Conservation (phyloP, 2,888 invertebrate species). For the Megastigmus dorsalis region DNA sequence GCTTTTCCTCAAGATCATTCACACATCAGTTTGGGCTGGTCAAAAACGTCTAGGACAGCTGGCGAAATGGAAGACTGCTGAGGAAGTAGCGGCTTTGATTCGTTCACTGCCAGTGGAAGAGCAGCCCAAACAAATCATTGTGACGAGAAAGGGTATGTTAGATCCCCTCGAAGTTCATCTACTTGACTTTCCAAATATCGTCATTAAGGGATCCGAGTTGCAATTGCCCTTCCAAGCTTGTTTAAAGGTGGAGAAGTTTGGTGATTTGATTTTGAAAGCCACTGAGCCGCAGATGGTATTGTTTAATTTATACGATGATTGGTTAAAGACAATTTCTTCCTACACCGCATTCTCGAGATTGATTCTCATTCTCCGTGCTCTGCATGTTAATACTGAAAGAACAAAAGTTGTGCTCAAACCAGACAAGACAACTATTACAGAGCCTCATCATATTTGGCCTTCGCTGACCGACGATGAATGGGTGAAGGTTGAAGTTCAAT, state of each 20-base stretch:
- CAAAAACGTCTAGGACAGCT: constrained; percentile 99
- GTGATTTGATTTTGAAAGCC: constrained; percentile 98
- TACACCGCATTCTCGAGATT: constrained; percentile 97
- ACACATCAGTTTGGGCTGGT: constrained; percentile 99
- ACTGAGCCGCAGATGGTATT: constrained; percentile 99
- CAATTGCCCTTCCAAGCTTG: constrained; percentile 99
- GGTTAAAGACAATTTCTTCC: constrained; percentile 99
- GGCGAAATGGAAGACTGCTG: constrained; percentile 99
- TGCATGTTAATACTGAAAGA: constrained; percentile 99
- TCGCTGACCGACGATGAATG: constrained; percentile 98
- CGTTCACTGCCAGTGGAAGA: constrained; percentile 99
- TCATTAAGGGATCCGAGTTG: constrained; percentile 98
- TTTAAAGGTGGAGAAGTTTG: constrained; percentile 99
- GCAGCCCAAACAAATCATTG: constrained; percentile 99
- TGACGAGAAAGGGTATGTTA: constrained; percentile 99
- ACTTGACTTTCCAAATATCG: constrained; percentile 99
- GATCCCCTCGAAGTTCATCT: constrained; percentile 99
- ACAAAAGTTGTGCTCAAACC: constrained; percentile 99
- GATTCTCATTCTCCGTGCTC: constrained; percentile 95
- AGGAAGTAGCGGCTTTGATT: constrained; percentile 99
- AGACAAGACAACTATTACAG: constrained; percentile 98
- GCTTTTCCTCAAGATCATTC: constrained; percentile 99
- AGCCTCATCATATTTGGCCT: constrained; percentile 99
- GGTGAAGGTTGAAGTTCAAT: constrained; percentile 99
- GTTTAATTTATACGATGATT: constrained; percentile 99